phyloP scores from a whole-genome alignment of 2,113 vertebrate species.

The Myotis davidii region DNA sequence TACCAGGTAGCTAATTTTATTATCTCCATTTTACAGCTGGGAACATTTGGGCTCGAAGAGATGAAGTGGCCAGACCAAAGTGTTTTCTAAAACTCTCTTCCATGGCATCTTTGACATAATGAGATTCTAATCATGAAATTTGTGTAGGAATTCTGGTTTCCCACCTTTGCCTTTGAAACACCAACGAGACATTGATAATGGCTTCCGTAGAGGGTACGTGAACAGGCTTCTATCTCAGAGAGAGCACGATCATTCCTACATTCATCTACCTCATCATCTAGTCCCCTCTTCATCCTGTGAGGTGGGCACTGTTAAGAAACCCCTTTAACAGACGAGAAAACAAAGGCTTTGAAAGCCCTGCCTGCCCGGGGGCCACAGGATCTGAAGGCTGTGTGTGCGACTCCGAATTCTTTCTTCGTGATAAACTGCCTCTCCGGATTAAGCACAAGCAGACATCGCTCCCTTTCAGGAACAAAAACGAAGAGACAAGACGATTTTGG shows the following conservation, averaged over 20 bases:
- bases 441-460: background rate
- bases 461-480: background rate
- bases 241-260: background rate
- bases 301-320: background rate
- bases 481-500: background rate
- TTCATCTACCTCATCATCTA: background rate
- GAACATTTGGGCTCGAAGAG: background rate
- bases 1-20: background rate
- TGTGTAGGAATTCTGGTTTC: background rate
- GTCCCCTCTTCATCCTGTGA: too few species aligned
- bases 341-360: background rate
- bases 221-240: background rate
- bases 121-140: background rate
- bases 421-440: background rate
- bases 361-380: fast-evolving
- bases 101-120: background rate
- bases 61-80: background rate
- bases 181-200: background rate
- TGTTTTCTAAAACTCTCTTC: background rate
- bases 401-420: background rate
- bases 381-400: background rate
- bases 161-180: background rate
- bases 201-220: fast-evolving
- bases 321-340: background rate
- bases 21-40: background rate